A percentile compares a stretch with the other conserved stretches of the same genome.
Conservation (phyloP, 2,113 vertebrate species). For the Coptodon rendalli region DNA sequence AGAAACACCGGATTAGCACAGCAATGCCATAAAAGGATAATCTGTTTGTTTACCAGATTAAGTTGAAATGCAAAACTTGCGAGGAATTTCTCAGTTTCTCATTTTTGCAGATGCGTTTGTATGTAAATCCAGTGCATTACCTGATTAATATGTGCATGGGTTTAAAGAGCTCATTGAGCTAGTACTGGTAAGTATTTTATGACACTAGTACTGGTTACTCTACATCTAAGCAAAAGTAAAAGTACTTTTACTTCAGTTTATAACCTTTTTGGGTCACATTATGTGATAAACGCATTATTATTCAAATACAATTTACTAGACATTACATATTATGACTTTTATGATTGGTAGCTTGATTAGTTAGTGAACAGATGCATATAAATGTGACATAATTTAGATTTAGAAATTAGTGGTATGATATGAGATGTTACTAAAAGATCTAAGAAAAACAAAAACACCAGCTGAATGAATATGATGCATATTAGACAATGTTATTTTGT, state of each 20-base stretch:
- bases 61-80: background rate
- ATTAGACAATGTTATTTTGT: background rate
- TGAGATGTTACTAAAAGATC: background rate
- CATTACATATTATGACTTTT: background rate
- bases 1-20: conserved; percentile 13
- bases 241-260: background rate
- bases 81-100: background rate
- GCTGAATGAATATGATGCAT: background rate
- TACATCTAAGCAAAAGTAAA: background rate
- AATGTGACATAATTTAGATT: background rate
- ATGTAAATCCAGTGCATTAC: background rate
- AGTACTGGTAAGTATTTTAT: background rate
- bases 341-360: background rate
- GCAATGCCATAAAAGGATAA: background rate
- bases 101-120: background rate
- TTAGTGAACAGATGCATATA: background rate
- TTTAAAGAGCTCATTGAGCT: background rate
- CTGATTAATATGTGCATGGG: background rate
- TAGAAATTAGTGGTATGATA: background rate
- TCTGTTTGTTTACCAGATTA: background rate
- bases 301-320: background rate
- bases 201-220: background rate
- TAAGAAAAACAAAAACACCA: accelerated
- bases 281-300: background rate
- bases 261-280: background rate